Evolutionary conservation across 1,140 invertebrate species (phyloP), one percentile per base, ranked within the genome.

Genomic region (Eumaeus atala): DNA sequence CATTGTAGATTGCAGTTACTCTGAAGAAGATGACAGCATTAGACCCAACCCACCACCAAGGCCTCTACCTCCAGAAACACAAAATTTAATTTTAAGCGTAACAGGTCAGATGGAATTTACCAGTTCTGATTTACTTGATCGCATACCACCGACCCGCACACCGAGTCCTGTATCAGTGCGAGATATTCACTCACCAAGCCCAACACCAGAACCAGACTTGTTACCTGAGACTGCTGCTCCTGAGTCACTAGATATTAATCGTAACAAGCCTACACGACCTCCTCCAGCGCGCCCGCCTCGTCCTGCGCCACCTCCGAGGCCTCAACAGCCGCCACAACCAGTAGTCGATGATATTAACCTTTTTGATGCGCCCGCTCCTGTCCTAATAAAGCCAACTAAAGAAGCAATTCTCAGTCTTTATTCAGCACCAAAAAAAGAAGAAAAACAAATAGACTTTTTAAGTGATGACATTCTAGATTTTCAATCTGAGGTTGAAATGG

Each of bases 51-150:
- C 90, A 12, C 90, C 91, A 11, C 89, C 91, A 3, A 91, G 92
- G 48, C 89, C 90, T 48, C 60, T 88, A 8, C 84, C 86, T 16
- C 74, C 84, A 8, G 92, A 94, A 73, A 96, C 95, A 0, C 94
- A 96, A 89, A 93, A 96, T 72, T 87, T 97, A 1, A 93, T 96
- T 18, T 89, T 94, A 48, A 94, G 93, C 10, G 95, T 97, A 0
- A 96, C 95, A 17, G 95, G 94, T 5, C 94, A 94, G 42, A 92
- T 97, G 93, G 94, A 96, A 73, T 94, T 95, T 21, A 95, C 94
- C 0, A 96, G 94, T 53, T 93, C 94, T 14, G 92, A 95, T 75
- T 86, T 97, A 47, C 72, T 96, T 37, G 93, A 95, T 60, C 91
- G 95, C 44, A 90, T 96, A 42, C 93, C 94, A 59, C 93, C 92